Evolutionary conservation across 2,113 vertebrate species (phyloP), one percentile per base, ranked within the genome.

Genomic region (Mesocricetus auratus): DNA sequence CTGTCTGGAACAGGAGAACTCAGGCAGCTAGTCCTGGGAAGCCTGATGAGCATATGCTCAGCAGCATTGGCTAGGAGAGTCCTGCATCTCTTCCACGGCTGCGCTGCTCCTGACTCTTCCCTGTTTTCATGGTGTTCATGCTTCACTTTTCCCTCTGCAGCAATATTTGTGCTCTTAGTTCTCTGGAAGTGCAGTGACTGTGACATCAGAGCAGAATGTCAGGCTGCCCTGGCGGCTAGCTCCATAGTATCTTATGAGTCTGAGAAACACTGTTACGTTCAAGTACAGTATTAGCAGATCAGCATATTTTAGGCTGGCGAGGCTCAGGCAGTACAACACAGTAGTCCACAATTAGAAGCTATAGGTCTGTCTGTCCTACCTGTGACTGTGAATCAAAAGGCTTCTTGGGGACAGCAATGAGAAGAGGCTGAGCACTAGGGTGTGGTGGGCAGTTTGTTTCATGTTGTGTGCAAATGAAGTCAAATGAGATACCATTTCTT

Each of bases 251-350:
- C 45, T 64, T 77, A n/a, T 5, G 91, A 5, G 86, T 92, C 45
- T 86, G 58, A 74, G 88, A 87, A 91, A 94, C 96, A 7, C 53
- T 56, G 93, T 42, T 56, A 94, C 93, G 90, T 94, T 97, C 33
- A 77, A 92, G 95, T 96, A 95, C 71, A 93, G 45, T 81, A 87
- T 79, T 96, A 92, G 94, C 92, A 82, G 90, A 96, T 97, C 89
- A 96, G 45, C 79, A 90, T 97, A 96, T 94, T 91, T 90, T 71
- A 86, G 92, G 74, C 74, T 94, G 96, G 81, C 97, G 96, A 0
- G 12, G 91, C 85, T 97, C 62, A 50, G 94, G 74, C 97, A 97
- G 87, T 77, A 78, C 60, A 75, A 45, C 69, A 93, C 17, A 9
- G n/a, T 17, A 71, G 62, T 87, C 81, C 68, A 83, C 50, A 94